Evolutionary conservation across 1,140 invertebrate species (phyloP).

Genomic region (Anadara kagoshimensis): DNA sequence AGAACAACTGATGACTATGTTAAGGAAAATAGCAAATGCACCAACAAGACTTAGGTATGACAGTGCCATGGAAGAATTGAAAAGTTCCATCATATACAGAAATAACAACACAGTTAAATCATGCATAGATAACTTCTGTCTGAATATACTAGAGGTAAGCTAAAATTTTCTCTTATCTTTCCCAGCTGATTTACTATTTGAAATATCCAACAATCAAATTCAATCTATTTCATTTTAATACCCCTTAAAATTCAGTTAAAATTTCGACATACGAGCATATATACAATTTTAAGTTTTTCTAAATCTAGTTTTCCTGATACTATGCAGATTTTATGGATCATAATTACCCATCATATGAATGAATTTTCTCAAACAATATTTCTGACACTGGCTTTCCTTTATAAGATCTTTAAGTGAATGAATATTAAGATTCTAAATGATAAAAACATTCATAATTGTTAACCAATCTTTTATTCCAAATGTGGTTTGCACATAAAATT

Average conservation of each 20-base stretch:
- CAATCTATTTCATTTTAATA: too few species aligned
- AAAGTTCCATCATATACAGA: background rate
- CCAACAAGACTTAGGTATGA: background rate
- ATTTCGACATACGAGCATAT: background rate
- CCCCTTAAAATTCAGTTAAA: too few species aligned
- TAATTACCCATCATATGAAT: too few species aligned
- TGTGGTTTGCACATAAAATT: background rate
- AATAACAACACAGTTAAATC: background rate
- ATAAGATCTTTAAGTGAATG: too few species aligned
- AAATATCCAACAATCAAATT: too few species aligned
- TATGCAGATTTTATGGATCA: background rate
- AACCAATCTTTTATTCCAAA: too few species aligned
- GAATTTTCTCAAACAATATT: too few species aligned
- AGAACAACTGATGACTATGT: background rate
- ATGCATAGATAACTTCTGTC: slow-evolving; percentile 7
- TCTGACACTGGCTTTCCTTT: too few species aligned
- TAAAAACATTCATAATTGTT: too few species aligned
- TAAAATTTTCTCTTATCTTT: too few species aligned
- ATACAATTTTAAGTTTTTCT: background rate
- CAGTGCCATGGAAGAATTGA: background rate
- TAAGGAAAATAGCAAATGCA: slow-evolving; percentile 1
- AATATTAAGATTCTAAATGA: too few species aligned
- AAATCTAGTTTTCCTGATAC: background rate
- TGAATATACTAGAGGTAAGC: slow-evolving; percentile 14
- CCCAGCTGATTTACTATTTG: too few species aligned